Percentiles rank a stretch among this genome's conserved stretches.
Conservation (phyloP, 1,140 invertebrate species). For the Sipha flava region DNA sequence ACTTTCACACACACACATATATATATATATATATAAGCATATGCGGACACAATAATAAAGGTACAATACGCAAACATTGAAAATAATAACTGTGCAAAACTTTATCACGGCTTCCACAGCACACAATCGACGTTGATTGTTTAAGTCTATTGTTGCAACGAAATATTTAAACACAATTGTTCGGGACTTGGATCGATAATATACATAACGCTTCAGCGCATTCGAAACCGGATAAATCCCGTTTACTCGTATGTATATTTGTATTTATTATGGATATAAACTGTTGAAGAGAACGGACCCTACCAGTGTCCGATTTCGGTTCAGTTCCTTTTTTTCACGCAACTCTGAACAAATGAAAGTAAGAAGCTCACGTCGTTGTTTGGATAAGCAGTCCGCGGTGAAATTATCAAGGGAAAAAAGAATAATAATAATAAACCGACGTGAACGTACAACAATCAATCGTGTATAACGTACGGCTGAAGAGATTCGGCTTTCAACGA, state of each 20-base stretch:
- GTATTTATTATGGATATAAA: too few relatives aligned
- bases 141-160: background rate
- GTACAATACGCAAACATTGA: background rate
- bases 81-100: background rate
- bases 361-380: background rate
- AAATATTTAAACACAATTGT: slow-evolving; percentile 11
- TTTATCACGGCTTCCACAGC: background rate
- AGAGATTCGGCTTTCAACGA: too few relatives aligned
- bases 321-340: background rate
- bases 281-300: background rate
- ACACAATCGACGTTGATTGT: background rate
- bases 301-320: background rate
- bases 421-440: background rate
- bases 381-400: background rate
- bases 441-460: too few relatives aligned
- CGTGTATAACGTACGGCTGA: too few relatives aligned
- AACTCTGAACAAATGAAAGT: background rate
- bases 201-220: background rate
- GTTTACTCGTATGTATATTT: background rate
- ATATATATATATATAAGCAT: too few relatives aligned
- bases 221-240: background rate
- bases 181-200: background rate
- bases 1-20: too few relatives aligned
- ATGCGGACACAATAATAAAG: too few relatives aligned
- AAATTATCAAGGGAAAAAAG: background rate